Conservation (phyloP, 2,113 vertebrate genomes). For the Podilymbus podiceps region DNA sequence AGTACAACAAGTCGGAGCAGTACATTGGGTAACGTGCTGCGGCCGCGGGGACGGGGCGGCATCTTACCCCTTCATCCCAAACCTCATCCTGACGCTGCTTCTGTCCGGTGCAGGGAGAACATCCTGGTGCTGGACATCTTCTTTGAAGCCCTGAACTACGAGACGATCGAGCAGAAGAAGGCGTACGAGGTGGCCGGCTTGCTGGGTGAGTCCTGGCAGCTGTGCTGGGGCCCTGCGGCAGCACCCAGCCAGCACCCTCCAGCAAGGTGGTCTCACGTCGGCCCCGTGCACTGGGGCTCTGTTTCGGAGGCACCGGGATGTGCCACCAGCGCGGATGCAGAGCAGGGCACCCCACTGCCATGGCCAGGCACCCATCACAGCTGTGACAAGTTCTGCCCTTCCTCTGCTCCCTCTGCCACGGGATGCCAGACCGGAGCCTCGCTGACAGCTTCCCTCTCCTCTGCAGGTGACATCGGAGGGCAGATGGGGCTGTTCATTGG, state of each 20-base stretch:
- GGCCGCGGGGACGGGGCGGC: fast-evolving
- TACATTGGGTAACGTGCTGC: slow-evolving; percentile 86
- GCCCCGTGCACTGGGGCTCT: fast-evolving
- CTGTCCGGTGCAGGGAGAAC: slow-evolving; percentile 85
- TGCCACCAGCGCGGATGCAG: fast-evolving
- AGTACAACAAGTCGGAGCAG: slow-evolving; percentile 98
- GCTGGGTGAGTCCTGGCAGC: slow-evolving; percentile 82
- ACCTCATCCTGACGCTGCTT: background rate
- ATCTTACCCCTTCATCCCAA: background rate
- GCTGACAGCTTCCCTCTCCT: background rate
- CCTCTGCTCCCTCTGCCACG: background rate
- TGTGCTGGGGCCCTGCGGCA: background rate
- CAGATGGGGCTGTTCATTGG: slow-evolving; percentile 99
- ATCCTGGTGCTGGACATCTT: slow-evolving; percentile 98
- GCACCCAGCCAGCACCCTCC: background rate
- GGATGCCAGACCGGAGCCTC: fast-evolving
- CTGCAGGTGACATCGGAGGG: slow-evolving; percentile 93
- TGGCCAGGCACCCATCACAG: background rate
- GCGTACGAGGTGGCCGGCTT: slow-evolving; percentile 96
- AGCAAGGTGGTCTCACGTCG: fast-evolving
- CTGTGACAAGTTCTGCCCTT: background rate
- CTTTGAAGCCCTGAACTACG: slow-evolving; percentile 97
- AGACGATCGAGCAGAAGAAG: slow-evolving; percentile 98
- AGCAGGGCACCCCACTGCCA: background rate
- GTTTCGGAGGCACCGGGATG: fast-evolving